These are phyloP conservation scores for Oasisia sp. DNA, from an alignment of 2,888 invertebrate species.

Conservation along the genomic window DNA sequence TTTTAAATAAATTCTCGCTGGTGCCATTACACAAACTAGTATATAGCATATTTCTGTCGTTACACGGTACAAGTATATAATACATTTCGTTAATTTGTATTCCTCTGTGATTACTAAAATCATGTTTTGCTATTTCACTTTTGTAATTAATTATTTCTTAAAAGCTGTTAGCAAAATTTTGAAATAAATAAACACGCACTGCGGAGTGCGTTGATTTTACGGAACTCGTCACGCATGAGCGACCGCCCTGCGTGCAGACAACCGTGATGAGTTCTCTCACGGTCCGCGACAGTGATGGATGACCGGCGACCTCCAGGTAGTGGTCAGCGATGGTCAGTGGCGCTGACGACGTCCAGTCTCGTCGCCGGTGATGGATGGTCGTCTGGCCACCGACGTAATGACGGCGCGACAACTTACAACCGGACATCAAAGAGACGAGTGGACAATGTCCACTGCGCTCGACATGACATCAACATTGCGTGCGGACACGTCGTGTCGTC, in stretches of 20 bases:
- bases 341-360: not conserved
- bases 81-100: too few species aligned
- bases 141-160: not conserved
- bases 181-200: not conserved
- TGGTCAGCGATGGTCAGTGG: not conserved
- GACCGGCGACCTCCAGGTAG: not conserved
- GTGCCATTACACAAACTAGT: too few species aligned
- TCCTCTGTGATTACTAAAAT: too few species aligned
- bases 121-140: too few species aligned
- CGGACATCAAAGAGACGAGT: not conserved
- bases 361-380: not conserved
- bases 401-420: not conserved
- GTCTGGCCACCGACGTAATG: not conserved
- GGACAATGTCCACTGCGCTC: slow-evolving; percentile 10
- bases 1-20: too few species aligned
- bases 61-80: too few species aligned
- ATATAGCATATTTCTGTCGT: too few species aligned
- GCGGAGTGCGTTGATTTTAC: not conserved
- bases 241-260: not conserved
- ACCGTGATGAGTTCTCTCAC: not conserved
- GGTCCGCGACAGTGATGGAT: not conserved
- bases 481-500: slow-evolving; percentile 17
- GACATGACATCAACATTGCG: slow-evolving; percentile 17
- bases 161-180: not conserved
- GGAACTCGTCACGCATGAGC: not conserved